phyloP scores from a whole-genome alignment of 2,113 vertebrate genomes.

The Tragulus kanchil region DNA sequence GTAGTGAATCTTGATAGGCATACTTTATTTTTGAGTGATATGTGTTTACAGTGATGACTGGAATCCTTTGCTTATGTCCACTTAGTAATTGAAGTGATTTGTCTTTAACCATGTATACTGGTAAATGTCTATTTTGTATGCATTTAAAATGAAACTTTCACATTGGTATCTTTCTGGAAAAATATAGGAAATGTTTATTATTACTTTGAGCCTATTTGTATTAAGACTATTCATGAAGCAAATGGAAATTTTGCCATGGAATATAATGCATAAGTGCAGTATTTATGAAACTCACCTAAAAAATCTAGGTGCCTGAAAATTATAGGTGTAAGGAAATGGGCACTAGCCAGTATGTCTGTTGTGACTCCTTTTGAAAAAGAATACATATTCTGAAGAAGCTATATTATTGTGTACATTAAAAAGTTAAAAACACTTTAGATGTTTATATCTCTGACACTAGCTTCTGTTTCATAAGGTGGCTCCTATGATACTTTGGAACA shows the following conservation, averaged over 20 bases:
- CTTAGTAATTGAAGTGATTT: not conserved
- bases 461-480: not conserved
- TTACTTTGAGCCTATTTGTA: not conserved
- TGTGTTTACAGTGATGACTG: not conserved
- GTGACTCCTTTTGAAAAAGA: not conserved
- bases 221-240: not conserved
- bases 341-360: not conserved
- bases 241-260: not conserved
- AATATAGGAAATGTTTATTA: not conserved
- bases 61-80: not conserved
- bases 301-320: not conserved
- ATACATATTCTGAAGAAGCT: not conserved
- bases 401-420: not conserved
- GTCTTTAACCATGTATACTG: not conserved
- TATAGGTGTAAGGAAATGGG: not conserved
- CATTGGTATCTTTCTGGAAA: not conserved
- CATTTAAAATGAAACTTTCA: not conserved
- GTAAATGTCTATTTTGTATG: not conserved
- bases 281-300: not conserved
- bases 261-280: not conserved
- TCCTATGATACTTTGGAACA: not conserved
- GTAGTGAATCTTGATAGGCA: not conserved
- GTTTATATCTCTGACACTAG: not conserved
- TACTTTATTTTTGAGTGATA: not conserved
- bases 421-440: not conserved